Evolutionary conservation across 1,140 invertebrate genomes (phyloP).

Genomic region (Trichogramma pretiosum): DNA sequence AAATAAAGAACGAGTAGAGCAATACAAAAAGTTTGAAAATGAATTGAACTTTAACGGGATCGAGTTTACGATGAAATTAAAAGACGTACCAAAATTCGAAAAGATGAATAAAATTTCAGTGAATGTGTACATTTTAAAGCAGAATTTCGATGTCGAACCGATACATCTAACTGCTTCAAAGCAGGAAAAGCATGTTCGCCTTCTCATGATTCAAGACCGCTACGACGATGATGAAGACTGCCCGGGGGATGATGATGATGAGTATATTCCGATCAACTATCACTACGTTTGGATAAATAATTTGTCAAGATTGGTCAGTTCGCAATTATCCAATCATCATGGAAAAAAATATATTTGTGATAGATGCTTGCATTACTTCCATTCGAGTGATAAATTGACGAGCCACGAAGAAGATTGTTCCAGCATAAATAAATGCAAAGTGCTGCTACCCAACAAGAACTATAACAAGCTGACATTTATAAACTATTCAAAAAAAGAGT

Average conservation of each 20-base stretch:
- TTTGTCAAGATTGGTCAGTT: constrained; percentile 2
- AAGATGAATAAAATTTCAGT: too few relatives aligned
- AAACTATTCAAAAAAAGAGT: too few relatives aligned
- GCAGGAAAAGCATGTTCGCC: constrained; percentile 23
- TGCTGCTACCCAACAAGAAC: too few relatives aligned
- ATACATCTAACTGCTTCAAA: constrained; percentile 20
- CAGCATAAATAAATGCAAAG: not conserved
- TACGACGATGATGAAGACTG: constrained; percentile 19
- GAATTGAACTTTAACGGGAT: constrained; percentile 26
- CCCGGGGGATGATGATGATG: not conserved
- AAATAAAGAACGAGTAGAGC: constrained; percentile 14
- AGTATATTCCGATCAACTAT: not conserved
- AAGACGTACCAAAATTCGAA: constrained; percentile 24
- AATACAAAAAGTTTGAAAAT: constrained; percentile 16
- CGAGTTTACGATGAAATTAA: constrained; percentile 21
- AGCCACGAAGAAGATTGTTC: too few relatives aligned
- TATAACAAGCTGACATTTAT: too few relatives aligned
- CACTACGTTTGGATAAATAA: constrained; percentile 9
- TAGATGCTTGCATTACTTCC: constrained; percentile 6
- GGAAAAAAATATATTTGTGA: constrained; percentile 4
- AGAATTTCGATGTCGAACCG: constrained; percentile 9
- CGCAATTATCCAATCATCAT: not conserved
- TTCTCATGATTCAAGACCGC: constrained; percentile 22
- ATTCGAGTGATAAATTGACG: too few relatives aligned
- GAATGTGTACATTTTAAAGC: constrained; percentile 20